Evolutionary conservation across 2,797 vertebrate species (phyloP), one percentile per base, ranked within the genome.

Genomic region (Tolypeutes matacus): DNA sequence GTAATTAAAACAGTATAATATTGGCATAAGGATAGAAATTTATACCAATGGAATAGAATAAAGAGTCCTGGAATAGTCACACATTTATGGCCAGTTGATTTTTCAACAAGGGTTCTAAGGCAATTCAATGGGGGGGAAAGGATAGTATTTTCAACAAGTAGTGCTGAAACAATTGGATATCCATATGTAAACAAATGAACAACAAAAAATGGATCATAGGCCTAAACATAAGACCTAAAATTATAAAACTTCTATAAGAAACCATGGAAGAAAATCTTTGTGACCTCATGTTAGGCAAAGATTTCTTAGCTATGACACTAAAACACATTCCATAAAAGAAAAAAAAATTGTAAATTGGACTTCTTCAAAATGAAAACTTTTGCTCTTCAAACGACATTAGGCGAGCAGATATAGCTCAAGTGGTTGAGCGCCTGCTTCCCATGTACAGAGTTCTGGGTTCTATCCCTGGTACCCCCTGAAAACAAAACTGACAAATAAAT

Each of bases 1-100:
- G 72, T 88, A 91, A 58, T 91, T 94, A 76, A 86, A 15, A 53
- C 73, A 69, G 17, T 31, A 42, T 85, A 53, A 51, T 86, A 46
- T 77, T 77, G 42, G 42, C 7, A 62, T 86, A 86, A 91, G 86
- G n/a, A 42, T 23, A 73, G 36, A 89, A 80, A 73, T 82, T 34
- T 90, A 86, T 60, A 7, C 75, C n/a, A 85, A 2, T 89, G 13
- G 39, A 58, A 53, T 49, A 93, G 39, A 89, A 83, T 67, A 69
- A 34, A 77, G 31, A 67, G 11, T 65, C 27, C 31, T 75, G 56
- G 73, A 85, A 51, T 62, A 73, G 80, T 39, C 25, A 51, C 14
- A 21, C 62, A 51, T 13, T 39, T 78, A 80, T n/a, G 60, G 17
- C 56, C 72, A 73, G 23, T 88, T 58, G 86, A 76, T 39, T 60